Base-by-base conservation (phyloP, 2,888 invertebrate genomes). In the Paralinhomoeus sp. region DNA sequence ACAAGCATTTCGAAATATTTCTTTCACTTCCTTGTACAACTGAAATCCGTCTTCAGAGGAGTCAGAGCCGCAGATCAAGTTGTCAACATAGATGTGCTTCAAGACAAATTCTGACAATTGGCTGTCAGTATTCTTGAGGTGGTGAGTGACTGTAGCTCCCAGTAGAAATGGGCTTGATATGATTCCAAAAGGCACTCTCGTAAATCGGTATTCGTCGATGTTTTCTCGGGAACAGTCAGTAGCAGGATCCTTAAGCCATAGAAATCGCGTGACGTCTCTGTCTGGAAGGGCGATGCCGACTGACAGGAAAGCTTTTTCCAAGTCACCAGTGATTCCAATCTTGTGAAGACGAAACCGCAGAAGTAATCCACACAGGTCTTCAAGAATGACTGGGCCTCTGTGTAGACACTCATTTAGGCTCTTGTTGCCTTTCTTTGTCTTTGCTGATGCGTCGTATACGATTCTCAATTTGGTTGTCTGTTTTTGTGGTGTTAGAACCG, bases 271-370 rank as follows among this genome's bases (percentile, higher is more conserved):
- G n/a, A 41, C 35, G 20, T 51, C 46, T 1, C 51, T 37, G 33
- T 48, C 48, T 0, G 35, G 24, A 3, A 40, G 23, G 24, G 40
- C 35, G 1, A 52, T 34, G 2, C 40, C 46, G 2, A 51, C 33
- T 22, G 42, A 40, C 9, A 47, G 43, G 33, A 52, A 52, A 1
- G 51, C 51, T 38, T 52, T 52, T 38, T 52, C 50, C 2, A 50
- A 33, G 39, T 50, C 50, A 9, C 47, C 39, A 2, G 48, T 24
- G 5, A 53, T 17, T 0, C 49, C 27, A 17, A 37, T 41, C 7
- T 27, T 21, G 1, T 24, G 3, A 2, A 36, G 33, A n/a, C 54
- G 37, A 2, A 48, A 24, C 18, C 41, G 34, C 17, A 53, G n/a
- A 3, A 51, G 18, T 9, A 53, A 43, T 1, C 42, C 45, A 2